Base-by-base conservation (phyloP, 2,113 vertebrate genomes). In the Rhizomys pruinosus region DNA sequence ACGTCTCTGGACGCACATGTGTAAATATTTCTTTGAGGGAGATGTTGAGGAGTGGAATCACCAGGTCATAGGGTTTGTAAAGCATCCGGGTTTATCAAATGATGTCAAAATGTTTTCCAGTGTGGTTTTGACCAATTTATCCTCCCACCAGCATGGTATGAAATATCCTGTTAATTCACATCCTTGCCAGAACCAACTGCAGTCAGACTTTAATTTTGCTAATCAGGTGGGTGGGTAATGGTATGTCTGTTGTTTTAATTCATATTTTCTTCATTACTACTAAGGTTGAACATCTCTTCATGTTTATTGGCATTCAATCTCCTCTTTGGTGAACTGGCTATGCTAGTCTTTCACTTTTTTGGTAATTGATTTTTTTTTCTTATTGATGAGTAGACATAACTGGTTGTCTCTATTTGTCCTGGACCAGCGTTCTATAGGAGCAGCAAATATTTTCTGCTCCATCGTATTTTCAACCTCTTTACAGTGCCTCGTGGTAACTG, bases 201-300 rank as follows among this genome's bases (percentile, higher is more conserved):
- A 59, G 37, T 78, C 90, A 96, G 93, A 76, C 72, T 72, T 89
- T 7, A 34, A 64, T 61, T 84, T 74, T 90, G 92, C 93, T 88
- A 92, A 64, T 74, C 44, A 61, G 19, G 69, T 96, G 77, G 90
- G 94, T 86, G 85, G 84, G 34, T 47, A 91, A 85, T 80, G 37
- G 29, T 84, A 71, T 93, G 69, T 82, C 77, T 92, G 82, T 90
- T 94, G 73, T 73, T 82, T 92, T 64, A 93, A 82, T 69, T 87
- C 64, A 78, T 88, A 79, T 32, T 96, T 95, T 87, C 44, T 76
- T 92, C 89, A 95, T 92, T 92, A 94, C 81, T 57, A 74, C 91
- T 61, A 82, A 82, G 20, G 63, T 1, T 78, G 57, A 87, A 84
- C 59, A 77, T 90, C 88, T 72, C 92, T 96, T 95, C 44, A 85